Evolutionary conservation across 2,113 vertebrate species (phyloP), one percentile per base, ranked within the genome.

Genomic region (Mus pahari): DNA sequence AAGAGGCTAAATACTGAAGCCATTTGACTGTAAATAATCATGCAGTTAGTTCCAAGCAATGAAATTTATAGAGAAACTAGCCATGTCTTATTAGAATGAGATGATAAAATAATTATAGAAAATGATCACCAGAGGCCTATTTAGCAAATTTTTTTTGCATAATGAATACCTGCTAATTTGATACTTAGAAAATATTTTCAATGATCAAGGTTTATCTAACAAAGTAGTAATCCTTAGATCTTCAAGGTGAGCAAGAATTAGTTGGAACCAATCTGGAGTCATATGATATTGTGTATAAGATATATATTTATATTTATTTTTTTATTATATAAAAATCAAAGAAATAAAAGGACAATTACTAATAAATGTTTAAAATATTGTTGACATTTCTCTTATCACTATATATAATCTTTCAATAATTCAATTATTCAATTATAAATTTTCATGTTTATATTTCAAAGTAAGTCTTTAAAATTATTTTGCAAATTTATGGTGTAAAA

Each of bases 301-400:
- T 8, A 8, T 70, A 70, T 70, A 48, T 73, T 33, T 22, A n/a
- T 62, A 24, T 78, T 20, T 88, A 53, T 22, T 42, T 28, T 33
- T 12, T 4, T 28, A 53, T 7, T 11, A 22, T 42, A 24, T 2
- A 86, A 2, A 4, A 60, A 60, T 1, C 42, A 3, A 28, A 1
- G 6, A 3, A 22, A 1, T 4, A 90, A 94, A 73, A 28, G 39
- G 68, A 77, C 28, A 94, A 78, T 20, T n/a, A 1, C 6, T 31
- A 6, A 10, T 73, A 45, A 1, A 39, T 53, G 75, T 78, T 26
- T 20, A 74, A 55, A 79, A 33, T 89, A 91, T n/a, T 90, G 5
- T 62, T 55, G 8, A 2, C 39, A 70, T 36, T 71, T 81, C 64
- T 90, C 58, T 64, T 26, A 92, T 12, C 75, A 26, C 78, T 90